Evolutionary conservation across 92 coral and sea anemone species (phyloP).

Genomic region (Paramuricea clavata): DNA sequence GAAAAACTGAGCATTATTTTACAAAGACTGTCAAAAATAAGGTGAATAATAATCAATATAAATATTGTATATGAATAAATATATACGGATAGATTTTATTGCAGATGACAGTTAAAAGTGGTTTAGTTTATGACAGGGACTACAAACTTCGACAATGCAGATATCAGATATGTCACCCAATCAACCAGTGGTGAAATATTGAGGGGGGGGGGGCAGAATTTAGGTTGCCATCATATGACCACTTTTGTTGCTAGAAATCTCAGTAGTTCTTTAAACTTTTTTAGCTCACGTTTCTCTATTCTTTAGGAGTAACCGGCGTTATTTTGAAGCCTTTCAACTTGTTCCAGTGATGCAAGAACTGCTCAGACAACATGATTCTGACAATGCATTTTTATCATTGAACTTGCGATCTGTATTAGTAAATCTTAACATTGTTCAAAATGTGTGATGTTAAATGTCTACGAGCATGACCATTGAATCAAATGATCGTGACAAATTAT

Average conservation of each 20-base stretch:
- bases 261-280: too few species aligned
- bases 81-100: not conserved
- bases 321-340: constrained; percentile 97
- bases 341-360: constrained; percentile 89
- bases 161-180: too few species aligned
- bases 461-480: too few species aligned
- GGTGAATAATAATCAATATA: constrained; percentile 59
- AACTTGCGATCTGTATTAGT: constrained; percentile 88
- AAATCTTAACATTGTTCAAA: constrained; percentile 66
- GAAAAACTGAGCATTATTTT: constrained; percentile 96
- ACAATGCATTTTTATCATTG: constrained; percentile 88
- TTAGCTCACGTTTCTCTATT: not conserved
- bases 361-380: constrained; percentile 86
- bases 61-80: too few species aligned
- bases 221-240: too few species aligned
- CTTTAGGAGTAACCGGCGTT: constrained; percentile 90
- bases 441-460: constrained; percentile 3
- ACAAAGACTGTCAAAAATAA: constrained; percentile 92
- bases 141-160: not conserved
- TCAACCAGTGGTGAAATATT: too few species aligned
- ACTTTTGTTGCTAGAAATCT: too few species aligned
- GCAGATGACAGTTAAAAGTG: too few species aligned
- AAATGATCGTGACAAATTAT: not conserved
- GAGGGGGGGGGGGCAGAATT: too few species aligned
- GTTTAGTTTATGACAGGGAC: not conserved